Percentiles rank a stretch among this genome's conserved stretches.
Evolutionary conservation across 2,888 invertebrate species (phyloP).

Genomic region (Epinotia brunnichana): DNA sequence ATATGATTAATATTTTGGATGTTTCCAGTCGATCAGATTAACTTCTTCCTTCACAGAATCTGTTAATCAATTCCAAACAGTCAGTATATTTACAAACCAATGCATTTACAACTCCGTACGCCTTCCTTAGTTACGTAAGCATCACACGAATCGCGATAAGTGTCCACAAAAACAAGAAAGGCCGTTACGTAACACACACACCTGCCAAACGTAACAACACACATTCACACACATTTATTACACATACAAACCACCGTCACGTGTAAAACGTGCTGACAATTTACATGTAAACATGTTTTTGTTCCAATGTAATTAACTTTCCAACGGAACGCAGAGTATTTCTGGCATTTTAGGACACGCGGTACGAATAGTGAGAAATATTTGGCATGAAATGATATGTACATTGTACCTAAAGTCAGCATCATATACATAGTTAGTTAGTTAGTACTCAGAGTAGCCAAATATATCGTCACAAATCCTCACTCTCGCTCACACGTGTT

Average conservation of each 20-base stretch:
- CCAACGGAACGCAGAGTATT: conserved; percentile 2
- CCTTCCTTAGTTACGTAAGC: conserved; percentile 20
- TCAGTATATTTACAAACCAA: not conserved
- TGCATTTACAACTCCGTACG: conserved; percentile 3
- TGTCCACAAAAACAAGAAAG: conserved; percentile 31
- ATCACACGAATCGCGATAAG: conserved; percentile 20
- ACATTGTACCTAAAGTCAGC: no score
- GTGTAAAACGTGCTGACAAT: conserved; percentile 22
- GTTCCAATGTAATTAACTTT: conserved; percentile 24
- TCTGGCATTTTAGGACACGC: not conserved
- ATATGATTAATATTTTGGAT: no score
- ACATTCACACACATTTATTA: not conserved
- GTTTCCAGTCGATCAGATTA: no score
- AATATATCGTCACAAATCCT: no score
- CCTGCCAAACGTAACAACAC: conserved; percentile 16
- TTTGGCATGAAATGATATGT: not conserved
- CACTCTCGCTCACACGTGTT: no score
- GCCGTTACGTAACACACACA: conserved; percentile 30
- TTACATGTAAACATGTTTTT: conserved; percentile 35
- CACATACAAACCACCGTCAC: conserved; percentile 8
- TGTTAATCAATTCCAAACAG: not conserved
- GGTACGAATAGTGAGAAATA: not conserved
- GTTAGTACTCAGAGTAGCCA: no score
- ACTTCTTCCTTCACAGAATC: no score
- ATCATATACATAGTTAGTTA: no score